phyloP scores from a whole-genome alignment of 30 jellyfish, hydroid and myxozoan genomes.

The Sanderia malayensis region DNA sequence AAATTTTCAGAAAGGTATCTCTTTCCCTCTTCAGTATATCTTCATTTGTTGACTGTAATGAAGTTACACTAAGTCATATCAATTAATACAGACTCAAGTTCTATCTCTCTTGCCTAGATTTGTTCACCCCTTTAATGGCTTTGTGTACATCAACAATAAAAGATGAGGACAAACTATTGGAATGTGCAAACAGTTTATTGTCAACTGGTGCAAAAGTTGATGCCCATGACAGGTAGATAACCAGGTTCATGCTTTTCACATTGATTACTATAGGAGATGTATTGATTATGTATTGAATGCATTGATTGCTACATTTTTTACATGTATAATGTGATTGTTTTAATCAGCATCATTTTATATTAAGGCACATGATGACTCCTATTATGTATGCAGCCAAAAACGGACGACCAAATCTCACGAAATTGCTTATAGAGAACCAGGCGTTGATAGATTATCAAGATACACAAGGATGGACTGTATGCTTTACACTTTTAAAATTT shows the following conservation, averaged over 20 bases:
- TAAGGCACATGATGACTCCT: constrained; percentile 85
- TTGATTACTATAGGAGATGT: too few relatives aligned
- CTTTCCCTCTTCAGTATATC: not conserved
- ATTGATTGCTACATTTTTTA: too few relatives aligned
- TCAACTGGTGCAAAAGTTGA: constrained; percentile 63
- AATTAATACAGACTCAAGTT: not conserved
- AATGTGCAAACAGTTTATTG: constrained; percentile 46
- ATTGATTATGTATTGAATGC: too few relatives aligned
- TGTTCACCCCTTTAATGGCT: constrained; percentile 90
- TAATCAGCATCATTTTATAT: too few relatives aligned
- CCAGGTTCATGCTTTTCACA: too few relatives aligned
- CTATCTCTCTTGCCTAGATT: constrained; percentile 36
- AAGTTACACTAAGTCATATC: not conserved
- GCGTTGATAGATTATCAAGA: constrained; percentile 72
- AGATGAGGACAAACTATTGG: constrained; percentile 39
- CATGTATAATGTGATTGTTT: too few relatives aligned
- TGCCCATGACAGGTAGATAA: constrained; percentile 80
- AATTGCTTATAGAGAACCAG: constrained; percentile 41
- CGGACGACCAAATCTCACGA: constrained; percentile 52
- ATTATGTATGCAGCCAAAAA: constrained; percentile 86
- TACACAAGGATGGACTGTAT: constrained; percentile 91
- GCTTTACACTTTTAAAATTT: too few relatives aligned
- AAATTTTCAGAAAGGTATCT: constrained; percentile 53
- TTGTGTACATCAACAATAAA: constrained; percentile 44
- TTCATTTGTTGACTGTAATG: not conserved